A percentile compares a stretch with the other conserved stretches of the same genome.
Evolutionary conservation across 2,113 vertebrate species (phyloP).

Genomic region (Bombycilla garrulus): DNA sequence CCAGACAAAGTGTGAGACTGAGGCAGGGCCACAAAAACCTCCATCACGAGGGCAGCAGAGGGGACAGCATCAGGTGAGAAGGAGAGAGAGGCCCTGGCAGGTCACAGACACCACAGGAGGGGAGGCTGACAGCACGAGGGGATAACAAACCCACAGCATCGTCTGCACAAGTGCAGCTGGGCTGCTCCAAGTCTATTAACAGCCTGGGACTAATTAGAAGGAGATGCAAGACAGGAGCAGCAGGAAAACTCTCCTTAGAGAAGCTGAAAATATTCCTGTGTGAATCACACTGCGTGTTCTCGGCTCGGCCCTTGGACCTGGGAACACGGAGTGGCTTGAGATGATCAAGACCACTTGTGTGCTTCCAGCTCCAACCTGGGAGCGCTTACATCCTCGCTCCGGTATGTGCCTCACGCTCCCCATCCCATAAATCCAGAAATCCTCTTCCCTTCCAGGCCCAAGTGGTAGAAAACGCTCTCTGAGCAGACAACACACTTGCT

Average conservation of each 20-base stretch:
- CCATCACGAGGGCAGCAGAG: not conserved
- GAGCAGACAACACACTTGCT: not conserved
- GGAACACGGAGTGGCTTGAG: not conserved
- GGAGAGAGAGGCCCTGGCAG: not conserved
- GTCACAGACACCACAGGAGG: not conserved
- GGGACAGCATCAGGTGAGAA: not conserved
- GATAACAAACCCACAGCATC: not conserved
- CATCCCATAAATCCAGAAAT: constrained; percentile 42
- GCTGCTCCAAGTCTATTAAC: not conserved
- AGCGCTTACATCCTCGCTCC: not conserved
- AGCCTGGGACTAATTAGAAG: not conserved
- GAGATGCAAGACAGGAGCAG: not conserved
- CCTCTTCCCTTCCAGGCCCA: not conserved
- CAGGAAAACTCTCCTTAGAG: not conserved
- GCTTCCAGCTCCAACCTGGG: not conserved
- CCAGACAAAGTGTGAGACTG: not conserved
- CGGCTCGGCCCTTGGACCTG: not conserved
- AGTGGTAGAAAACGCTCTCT: not conserved
- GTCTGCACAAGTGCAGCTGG: not conserved
- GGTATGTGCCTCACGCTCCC: not conserved
- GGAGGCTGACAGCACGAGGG: not conserved
- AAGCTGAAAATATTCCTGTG: not conserved
- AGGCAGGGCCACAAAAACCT: not conserved
- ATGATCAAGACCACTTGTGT: not conserved
- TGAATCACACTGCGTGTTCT: not conserved